A percentile compares a stretch with the other conserved stretches of the same genome.
These are phyloP conservation scores for Cyaniris semiargus DNA, from an alignment of 2,888 invertebrate species.

Conservation along the genomic window DNA sequence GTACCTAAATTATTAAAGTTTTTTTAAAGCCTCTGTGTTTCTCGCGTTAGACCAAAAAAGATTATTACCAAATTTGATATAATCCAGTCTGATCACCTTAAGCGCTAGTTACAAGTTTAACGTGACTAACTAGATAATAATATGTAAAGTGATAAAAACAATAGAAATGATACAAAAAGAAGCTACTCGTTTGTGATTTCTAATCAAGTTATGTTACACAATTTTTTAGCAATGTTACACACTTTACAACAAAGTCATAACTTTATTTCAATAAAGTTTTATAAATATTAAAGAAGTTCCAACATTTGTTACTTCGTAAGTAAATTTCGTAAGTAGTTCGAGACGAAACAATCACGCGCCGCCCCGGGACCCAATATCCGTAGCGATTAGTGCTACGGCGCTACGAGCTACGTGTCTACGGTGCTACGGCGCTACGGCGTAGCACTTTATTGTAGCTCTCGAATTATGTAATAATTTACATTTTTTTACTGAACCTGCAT, in stretches of 20 bases:
- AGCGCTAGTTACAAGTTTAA: too few species aligned
- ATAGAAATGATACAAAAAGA: too few species aligned
- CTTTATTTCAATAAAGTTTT: background rate
- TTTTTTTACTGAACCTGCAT: background rate
- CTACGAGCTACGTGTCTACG: conserved; percentile 42
- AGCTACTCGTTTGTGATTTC: too few species aligned
- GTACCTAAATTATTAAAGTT: background rate
- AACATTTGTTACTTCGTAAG: conserved; percentile 18
- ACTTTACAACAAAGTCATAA: background rate
- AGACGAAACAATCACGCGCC: conserved; percentile 33
- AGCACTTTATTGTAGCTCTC: conserved; percentile 20
- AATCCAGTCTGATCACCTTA: too few species aligned
- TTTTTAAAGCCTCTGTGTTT: background rate
- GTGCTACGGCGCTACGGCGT: background rate
- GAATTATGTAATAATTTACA: conserved; percentile 2
- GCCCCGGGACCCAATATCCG: conserved; percentile 57
- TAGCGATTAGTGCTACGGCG: conserved; percentile 62
- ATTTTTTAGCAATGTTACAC: background rate
- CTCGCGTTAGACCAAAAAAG: background rate
- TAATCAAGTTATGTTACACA: background rate
- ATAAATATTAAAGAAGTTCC: background rate
- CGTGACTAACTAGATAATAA: too few species aligned
- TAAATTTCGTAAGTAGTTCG: conserved; percentile 23
- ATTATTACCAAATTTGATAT: too few species aligned
- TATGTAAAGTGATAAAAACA: too few species aligned